These are phyloP conservation scores for Rafetus swinhoei DNA, from an alignment of 2,113 vertebrate genomes.

Conservation along the genomic window DNA sequence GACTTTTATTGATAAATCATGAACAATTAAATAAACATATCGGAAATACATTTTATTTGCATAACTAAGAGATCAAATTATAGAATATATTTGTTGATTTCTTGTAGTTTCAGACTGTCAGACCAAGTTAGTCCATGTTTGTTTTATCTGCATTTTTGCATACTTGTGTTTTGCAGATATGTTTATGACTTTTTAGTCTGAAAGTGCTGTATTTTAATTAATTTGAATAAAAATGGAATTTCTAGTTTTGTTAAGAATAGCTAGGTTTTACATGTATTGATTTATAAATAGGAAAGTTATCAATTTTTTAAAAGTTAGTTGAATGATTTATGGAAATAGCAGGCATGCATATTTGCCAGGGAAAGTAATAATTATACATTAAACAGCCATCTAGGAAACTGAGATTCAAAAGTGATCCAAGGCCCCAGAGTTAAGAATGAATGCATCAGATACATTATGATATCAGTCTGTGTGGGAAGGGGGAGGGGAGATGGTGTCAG, in stretches of 20 bases:
- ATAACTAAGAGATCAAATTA: background rate
- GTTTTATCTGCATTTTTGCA: background rate
- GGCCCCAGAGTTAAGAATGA: constrained; percentile 56
- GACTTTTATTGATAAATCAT: background rate
- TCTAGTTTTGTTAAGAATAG: background rate
- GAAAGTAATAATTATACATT: constrained; percentile 12
- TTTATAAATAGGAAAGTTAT: background rate
- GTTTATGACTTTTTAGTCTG: background rate
- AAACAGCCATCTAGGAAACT: constrained; percentile 5
- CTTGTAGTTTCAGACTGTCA: background rate
- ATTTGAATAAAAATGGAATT: background rate
- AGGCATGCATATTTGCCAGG: background rate
- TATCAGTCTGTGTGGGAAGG: constrained; percentile 12
- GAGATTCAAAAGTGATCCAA: constrained; percentile 23
- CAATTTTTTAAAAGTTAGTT: constrained; percentile 1
- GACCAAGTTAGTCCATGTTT: background rate
- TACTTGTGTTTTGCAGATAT: background rate
- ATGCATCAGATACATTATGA: constrained; percentile 37
- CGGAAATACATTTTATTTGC: background rate
- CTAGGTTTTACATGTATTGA: background rate
- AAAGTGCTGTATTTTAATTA: background rate
- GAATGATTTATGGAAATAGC: background rate
- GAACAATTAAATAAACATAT: background rate
- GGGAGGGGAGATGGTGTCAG: constrained; percentile 39
- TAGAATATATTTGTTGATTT: background rate